Evolutionary conservation across 2,113 vertebrate species (phyloP).

Genomic region (Danionella cerebrum): DNA sequence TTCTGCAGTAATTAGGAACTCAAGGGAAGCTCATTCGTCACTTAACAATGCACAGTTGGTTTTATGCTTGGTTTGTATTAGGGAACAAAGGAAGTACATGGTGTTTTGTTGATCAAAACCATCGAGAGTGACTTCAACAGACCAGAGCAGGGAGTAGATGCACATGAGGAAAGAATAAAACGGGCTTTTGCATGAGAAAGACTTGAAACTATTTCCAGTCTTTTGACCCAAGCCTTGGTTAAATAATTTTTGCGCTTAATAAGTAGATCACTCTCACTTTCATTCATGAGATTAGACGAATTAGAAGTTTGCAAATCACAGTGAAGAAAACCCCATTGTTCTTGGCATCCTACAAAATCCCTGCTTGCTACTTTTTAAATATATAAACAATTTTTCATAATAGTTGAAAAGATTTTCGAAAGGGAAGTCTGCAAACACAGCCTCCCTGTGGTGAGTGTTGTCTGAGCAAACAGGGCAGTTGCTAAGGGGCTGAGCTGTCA

Average conservation of each 20-base stretch:
- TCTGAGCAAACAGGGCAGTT: slow-evolving; percentile 34
- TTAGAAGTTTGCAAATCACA: not conserved
- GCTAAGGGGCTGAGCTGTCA: slow-evolving; percentile 22
- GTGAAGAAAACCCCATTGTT: not conserved
- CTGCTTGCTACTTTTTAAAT: not conserved
- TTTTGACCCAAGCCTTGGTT: no score
- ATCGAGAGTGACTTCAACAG: slow-evolving; percentile 18
- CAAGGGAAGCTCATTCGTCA: slow-evolving; percentile 27
- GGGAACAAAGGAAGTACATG: slow-evolving; percentile 39
- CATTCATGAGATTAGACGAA: not conserved
- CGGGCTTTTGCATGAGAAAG: not conserved
- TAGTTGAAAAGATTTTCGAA: slow-evolving; percentile 12
- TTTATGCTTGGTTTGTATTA: slow-evolving; percentile 39
- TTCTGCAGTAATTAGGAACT: slow-evolving; percentile 24
- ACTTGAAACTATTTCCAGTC: not conserved
- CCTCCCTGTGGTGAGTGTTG: slow-evolving; percentile 8
- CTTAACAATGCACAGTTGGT: slow-evolving; percentile 35
- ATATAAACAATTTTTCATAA: slow-evolving; percentile 12
- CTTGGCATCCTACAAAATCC: not conserved
- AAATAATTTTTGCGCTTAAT: no score
- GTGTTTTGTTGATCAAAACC: slow-evolving; percentile 33
- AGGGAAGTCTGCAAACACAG: not conserved
- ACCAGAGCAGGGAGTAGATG: not conserved
- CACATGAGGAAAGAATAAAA: slow-evolving; percentile 20
- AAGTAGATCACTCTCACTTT: not conserved